Evolutionary conservation across 2,797 vertebrate genomes (phyloP), one percentile per base, ranked within the genome.

Genomic region (Acestrorhynchus altus): DNA sequence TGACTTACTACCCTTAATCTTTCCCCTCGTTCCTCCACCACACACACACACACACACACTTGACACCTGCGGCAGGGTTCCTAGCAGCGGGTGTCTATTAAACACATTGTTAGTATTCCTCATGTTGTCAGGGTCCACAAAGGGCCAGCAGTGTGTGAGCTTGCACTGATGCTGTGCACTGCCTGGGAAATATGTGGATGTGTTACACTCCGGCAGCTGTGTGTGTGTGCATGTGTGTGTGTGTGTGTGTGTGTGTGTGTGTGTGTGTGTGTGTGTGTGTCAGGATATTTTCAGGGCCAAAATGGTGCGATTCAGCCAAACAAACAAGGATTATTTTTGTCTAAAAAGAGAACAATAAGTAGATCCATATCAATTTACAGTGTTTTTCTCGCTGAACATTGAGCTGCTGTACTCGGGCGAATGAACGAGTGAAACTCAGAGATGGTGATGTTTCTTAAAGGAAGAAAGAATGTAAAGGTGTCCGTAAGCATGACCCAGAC

Each of bases 71-170:
- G 74, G 65, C 20, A 79, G 74, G 57, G 69, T 60, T 46, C 56
- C 57, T 77, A 82, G 52, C 35, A 1, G 12, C 10, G 0, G 56
- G 47, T 72, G 72, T 87, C 87, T 73, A 49, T 83, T 83, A n/a
- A 85, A 83, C 87, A 85, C 83, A 85, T 88, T 87, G 85, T 89
- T 86, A 82, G 76, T 31, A 78, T 76, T 80, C 80, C 72, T 73
- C 15, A 20, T 82, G 83, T 83, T 88, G 84, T 88, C 88, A 86
- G 81, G 87, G 86, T 87, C 87, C 79, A 85, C 72, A 76, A 87
- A 89, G 89, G 86, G 57, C 77, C 83, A 85, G 83, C 88, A 86
- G 81, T 69, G 77, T 80, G 78, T 81, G 85, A 9, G 8, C 47
- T 76, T 72, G 72, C 52, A 86, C 85, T 79, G 59, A 79, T 49